phyloP scores from a whole-genome alignment of 1,140 invertebrate genomes.

The Drosophila oshimai region DNA sequence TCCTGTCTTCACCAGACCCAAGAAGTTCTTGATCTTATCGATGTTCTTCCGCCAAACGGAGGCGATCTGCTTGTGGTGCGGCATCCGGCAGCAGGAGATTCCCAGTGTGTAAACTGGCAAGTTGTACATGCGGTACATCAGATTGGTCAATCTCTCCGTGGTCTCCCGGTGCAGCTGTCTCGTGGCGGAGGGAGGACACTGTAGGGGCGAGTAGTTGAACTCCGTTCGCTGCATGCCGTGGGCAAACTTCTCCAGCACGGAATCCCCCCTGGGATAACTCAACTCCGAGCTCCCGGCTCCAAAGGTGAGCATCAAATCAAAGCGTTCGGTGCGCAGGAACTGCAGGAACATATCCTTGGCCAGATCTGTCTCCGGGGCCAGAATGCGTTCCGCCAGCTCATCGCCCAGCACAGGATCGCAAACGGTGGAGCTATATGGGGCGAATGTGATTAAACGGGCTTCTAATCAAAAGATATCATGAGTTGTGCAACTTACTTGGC shows the following conservation, averaged over 20 bases:
- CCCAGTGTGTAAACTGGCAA: conserved; percentile 85
- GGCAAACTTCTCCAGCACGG: conserved; percentile 71
- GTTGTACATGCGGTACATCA: conserved; percentile 84
- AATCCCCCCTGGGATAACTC: conserved; percentile 55
- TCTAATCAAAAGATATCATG: too few species aligned
- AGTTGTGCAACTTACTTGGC: conserved; percentile 51
- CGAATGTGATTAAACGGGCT: not conserved
- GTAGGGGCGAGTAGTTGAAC: conserved; percentile 68
- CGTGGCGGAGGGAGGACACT: conserved; percentile 56
- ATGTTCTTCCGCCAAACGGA: conserved; percentile 90
- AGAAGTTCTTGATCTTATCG: conserved; percentile 87
- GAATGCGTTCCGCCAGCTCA: conserved; percentile 72
- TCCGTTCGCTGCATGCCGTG: conserved; percentile 66
- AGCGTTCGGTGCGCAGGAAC: conserved; percentile 66
- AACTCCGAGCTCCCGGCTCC: conserved; percentile 64
- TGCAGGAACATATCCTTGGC: conserved; percentile 62
- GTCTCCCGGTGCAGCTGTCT: conserved; percentile 55
- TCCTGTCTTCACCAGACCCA: conserved; percentile 85
- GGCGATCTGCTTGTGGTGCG: conserved; percentile 86
- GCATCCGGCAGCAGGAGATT: conserved; percentile 91
- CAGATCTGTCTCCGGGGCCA: conserved; percentile 58
- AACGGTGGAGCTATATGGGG: conserved; percentile 47
- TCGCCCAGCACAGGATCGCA: conserved; percentile 73
- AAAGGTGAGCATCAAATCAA: conserved; percentile 78
- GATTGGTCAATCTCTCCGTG: conserved; percentile 83